Conservation (phyloP, 2,113 vertebrate genomes). For the Atrichornis clamosus region DNA sequence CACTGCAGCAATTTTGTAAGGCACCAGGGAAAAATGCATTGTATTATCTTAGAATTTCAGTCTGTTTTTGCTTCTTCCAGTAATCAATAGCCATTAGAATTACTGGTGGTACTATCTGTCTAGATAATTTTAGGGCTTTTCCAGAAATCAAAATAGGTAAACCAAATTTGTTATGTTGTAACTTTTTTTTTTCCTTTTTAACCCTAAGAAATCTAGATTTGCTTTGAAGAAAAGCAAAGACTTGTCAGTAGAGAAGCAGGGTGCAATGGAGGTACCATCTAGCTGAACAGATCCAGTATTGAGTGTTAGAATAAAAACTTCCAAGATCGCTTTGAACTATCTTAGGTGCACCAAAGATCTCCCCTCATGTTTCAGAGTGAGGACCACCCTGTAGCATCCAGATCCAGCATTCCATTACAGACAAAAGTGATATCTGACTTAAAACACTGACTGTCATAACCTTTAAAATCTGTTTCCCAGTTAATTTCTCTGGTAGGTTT, state of each 20-base stretch:
- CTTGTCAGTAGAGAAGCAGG: background rate
- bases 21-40: slow-evolving; percentile 39
- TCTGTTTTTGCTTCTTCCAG: background rate
- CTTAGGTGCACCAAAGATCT: background rate
- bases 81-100: slow-evolving; percentile 48
- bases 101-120: background rate
- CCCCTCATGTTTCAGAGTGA: background rate
- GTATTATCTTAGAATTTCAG: slow-evolving; percentile 30
- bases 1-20: background rate
- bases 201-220: background rate
- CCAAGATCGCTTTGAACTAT: background rate
- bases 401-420: background rate
- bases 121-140: slow-evolving; percentile 1
- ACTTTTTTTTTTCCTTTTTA: background rate
- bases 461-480: background rate
- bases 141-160: background rate
- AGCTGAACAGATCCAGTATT: background rate
- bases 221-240: background rate
- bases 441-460: background rate
- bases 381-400: background rate
- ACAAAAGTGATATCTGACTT: background rate
- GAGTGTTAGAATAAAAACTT: background rate
- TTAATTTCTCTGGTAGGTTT: background rate
- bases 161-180: background rate
- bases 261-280: background rate